Conservation (phyloP, 92 coral and sea anemone species). For the Blastomussa wellsi region DNA sequence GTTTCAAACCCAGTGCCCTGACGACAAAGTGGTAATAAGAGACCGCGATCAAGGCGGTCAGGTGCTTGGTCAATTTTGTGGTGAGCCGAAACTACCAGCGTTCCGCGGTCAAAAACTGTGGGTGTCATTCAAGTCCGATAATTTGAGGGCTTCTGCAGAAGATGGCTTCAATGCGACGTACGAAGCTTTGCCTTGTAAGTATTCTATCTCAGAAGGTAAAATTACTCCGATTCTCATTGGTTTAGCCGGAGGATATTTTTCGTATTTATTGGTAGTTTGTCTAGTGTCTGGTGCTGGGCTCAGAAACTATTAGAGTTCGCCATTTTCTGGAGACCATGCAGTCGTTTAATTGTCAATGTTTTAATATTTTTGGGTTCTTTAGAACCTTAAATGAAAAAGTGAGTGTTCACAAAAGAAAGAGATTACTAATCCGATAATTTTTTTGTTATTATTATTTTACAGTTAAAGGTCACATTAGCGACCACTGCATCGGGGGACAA, state of each 20-base stretch:
- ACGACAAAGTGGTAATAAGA: constrained; percentile 17
- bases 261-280: too few species aligned
- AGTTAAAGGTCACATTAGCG: constrained; percentile 25
- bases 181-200: constrained; percentile 44
- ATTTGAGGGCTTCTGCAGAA: neutral
- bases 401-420: too few species aligned
- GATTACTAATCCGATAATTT: neutral
- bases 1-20: constrained; percentile 37
- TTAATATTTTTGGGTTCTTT: too few species aligned
- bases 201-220: neutral
- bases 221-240: too few species aligned
- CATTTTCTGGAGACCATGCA: too few species aligned
- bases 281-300: too few species aligned
- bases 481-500: constrained; percentile 11
- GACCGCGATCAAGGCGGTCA: constrained; percentile 40
- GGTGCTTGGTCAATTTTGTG: constrained; percentile 52
- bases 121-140: constrained; percentile 57
- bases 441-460: neutral
- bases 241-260: too few species aligned
- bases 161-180: constrained; percentile 50
- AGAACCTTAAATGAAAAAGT: too few species aligned
- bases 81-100: constrained; percentile 19
- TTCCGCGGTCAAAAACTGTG: constrained; percentile 56
- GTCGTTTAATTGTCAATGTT: too few species aligned
- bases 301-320: neutral